These are phyloP conservation scores for Marmota flaviventris DNA, from an alignment of 2,113 vertebrate genomes.

Conservation along the genomic window DNA sequence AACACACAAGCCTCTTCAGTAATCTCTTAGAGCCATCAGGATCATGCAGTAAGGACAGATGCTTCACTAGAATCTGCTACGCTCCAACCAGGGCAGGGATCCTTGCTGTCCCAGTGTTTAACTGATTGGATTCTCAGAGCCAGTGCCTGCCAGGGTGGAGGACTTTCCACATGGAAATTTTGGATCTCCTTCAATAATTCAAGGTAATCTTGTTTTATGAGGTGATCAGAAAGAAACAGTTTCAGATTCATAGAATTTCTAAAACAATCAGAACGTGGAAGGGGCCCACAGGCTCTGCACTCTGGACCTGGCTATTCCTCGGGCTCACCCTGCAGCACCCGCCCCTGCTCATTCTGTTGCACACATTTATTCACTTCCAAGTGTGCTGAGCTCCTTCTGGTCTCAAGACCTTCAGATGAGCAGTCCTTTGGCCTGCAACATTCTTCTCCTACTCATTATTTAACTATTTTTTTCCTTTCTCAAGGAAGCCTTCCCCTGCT, in stretches of 20 bases:
- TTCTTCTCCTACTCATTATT: not conserved
- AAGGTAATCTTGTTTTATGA: conserved; percentile 78
- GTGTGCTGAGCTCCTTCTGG: not conserved
- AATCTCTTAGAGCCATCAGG: conserved; percentile 70
- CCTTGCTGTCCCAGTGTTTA: conserved; percentile 35
- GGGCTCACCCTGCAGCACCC: not conserved
- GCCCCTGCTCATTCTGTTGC: not conserved
- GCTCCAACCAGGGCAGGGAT: not conserved
- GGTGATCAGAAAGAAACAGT: conserved; percentile 76
- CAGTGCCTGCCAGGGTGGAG: conserved; percentile 34
- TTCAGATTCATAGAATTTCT: conserved; percentile 79
- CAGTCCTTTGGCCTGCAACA: not conserved
- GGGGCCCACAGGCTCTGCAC: not conserved
- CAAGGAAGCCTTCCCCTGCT: not conserved
- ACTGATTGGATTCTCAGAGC: conserved; percentile 57
- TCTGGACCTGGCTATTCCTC: not conserved
- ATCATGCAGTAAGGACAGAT: not conserved
- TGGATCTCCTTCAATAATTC: conserved; percentile 51
- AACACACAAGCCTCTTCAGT: not conserved
- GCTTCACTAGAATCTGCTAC: not conserved
- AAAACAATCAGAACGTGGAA: conserved; percentile 63
- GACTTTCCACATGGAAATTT: conserved; percentile 72
- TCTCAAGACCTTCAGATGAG: not conserved
- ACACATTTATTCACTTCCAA: not conserved
- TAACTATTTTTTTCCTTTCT: not conserved